Conservation (phyloP, 2,888 invertebrate species). For the Meiosimyza platycephala region DNA sequence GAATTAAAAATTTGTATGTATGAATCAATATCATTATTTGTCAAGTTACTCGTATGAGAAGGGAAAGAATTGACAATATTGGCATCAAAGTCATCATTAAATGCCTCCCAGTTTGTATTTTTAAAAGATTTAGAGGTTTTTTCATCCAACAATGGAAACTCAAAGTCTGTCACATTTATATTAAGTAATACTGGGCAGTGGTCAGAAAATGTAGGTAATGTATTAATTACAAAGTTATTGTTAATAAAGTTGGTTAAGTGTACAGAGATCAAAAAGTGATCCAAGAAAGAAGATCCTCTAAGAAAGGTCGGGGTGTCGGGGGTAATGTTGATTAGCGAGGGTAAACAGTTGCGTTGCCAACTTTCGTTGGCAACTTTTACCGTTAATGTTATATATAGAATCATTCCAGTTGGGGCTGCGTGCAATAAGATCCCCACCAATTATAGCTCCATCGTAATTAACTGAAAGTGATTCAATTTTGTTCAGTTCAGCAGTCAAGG, state of each 20-base stretch:
- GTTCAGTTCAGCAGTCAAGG: neutral
- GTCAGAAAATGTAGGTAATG: neutral
- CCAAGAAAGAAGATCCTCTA: neutral
- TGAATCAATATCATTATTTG: slow-evolving; percentile 3
- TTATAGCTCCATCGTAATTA: neutral
- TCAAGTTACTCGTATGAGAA: neutral
- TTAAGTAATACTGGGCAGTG: slow-evolving; percentile 1
- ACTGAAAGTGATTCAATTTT: neutral
- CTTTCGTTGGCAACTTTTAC: neutral
- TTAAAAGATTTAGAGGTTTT: neutral
- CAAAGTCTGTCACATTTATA: neutral
- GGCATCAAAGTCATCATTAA: neutral
- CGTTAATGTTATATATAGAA: neutral
- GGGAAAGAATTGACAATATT: neutral
- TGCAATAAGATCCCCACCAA: neutral
- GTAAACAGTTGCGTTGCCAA: neutral
- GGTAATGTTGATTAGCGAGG: neutral
- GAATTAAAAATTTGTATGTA: neutral
- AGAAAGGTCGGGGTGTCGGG: neutral
- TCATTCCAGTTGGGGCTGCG: neutral
- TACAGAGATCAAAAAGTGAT: neutral
- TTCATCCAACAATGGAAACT: neutral
- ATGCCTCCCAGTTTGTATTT: neutral
- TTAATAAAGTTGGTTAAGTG: neutral
- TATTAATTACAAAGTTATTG: neutral